These are phyloP conservation scores for Anseranas semipalmata DNA, from an alignment of 2,113 vertebrate genomes.

Conservation along the genomic window DNA sequence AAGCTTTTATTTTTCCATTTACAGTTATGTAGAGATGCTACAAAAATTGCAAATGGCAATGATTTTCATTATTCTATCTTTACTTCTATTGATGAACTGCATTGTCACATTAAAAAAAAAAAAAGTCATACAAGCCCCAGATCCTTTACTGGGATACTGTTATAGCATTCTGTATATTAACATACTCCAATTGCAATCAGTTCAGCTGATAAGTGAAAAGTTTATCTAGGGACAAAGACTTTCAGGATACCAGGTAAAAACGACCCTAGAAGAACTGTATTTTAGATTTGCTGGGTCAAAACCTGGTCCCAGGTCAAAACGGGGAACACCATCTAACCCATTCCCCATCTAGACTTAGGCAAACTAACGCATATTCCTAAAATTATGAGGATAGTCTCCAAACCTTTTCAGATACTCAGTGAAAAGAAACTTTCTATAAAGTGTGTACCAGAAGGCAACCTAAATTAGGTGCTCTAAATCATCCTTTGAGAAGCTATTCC, in stretches of 20 bases:
- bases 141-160: neutral
- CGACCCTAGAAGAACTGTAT: neutral
- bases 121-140: neutral
- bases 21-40: neutral
- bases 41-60: neutral
- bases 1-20: neutral
- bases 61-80: neutral
- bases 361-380: neutral
- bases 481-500: neutral
- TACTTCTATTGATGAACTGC: neutral
- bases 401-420: neutral
- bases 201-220: neutral
- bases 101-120: neutral
- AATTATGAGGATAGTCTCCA: neutral
- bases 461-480: neutral
- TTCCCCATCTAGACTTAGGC: neutral
- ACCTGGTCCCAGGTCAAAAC: neutral
- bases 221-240: neutral
- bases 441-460: neutral
- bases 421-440: neutral
- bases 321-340: neutral
- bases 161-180: neutral
- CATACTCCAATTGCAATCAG: neutral
- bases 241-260: neutral
- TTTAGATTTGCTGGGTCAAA: neutral